Conservation (phyloP, 2,888 invertebrate species). For the Taenaris catops region DNA sequence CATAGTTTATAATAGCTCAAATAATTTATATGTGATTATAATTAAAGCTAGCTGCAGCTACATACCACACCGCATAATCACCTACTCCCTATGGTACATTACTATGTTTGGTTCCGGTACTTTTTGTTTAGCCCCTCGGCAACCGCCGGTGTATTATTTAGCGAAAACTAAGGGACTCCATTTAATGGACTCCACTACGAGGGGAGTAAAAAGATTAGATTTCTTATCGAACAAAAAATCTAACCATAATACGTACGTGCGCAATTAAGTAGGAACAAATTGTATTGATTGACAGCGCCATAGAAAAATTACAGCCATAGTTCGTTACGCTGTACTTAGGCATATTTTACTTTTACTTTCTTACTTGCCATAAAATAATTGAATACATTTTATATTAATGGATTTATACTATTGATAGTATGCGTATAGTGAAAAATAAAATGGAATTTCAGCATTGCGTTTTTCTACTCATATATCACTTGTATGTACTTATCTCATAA, state of each 20-base stretch:
- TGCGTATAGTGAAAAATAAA: too few relatives aligned
- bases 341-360: too few relatives aligned
- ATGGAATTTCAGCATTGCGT: too few relatives aligned
- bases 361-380: too few relatives aligned
- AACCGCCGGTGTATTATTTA: slow-evolving; percentile 69
- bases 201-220: slow-evolving; percentile 67
- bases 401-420: too few relatives aligned
- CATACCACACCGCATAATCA: slow-evolving; percentile 42
- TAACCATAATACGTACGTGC: slow-evolving; percentile 28
- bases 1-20: too few relatives aligned
- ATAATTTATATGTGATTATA: too few relatives aligned
- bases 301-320: slow-evolving; percentile 13
- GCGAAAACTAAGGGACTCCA: slow-evolving; percentile 62
- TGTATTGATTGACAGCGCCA: slow-evolving; percentile 25
- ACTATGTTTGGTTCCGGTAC: slow-evolving; percentile 71
- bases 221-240: slow-evolving; percentile 66
- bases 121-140: slow-evolving; percentile 65
- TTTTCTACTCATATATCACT: too few relatives aligned
- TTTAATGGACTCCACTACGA: slow-evolving; percentile 66
- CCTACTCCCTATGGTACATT: slow-evolving; percentile 61
- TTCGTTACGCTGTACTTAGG: too few relatives aligned
- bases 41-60: too few relatives aligned
- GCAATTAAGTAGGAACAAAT: slow-evolving; percentile 30
- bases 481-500: too few relatives aligned
- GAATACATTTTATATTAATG: too few relatives aligned